These are phyloP conservation scores for Oreotrochilus melanogaster DNA, from an alignment of 2,113 vertebrate species.

Conservation along the genomic window DNA sequence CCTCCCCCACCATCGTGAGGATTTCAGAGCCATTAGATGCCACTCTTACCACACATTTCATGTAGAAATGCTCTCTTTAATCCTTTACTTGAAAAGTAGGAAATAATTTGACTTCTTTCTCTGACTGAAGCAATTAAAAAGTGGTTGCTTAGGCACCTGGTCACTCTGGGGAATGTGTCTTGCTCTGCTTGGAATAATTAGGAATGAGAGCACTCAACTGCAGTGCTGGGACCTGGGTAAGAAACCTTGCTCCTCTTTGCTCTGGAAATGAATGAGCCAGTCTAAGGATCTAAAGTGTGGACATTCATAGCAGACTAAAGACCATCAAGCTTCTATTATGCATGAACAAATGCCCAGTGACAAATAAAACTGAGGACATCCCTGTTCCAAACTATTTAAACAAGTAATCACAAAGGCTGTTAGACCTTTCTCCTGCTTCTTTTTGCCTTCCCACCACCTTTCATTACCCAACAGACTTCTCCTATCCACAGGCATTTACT, in stretches of 20 bases:
- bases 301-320: not conserved
- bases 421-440: not conserved
- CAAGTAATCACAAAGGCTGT: not conserved
- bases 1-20: not conserved
- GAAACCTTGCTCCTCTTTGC: not conserved
- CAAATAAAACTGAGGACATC: not conserved
- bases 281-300: not conserved
- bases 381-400: not conserved
- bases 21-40: conserved; percentile 5
- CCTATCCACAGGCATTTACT: not conserved
- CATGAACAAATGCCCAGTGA: not conserved
- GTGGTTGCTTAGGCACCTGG: not conserved
- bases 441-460: not conserved
- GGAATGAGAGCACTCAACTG: not conserved
- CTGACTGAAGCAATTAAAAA: not conserved
- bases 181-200: not conserved
- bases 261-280: not conserved
- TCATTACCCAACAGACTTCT: not conserved
- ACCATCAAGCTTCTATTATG: not conserved
- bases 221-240: not conserved
- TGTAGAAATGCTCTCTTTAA: not conserved
- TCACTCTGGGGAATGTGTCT: not conserved
- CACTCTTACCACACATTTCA: not conserved
- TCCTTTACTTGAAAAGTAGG: not conserved
- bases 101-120: not conserved